Evolutionary conservation across 2,888 invertebrate species (phyloP).

Genomic region (Brachyptera risi): DNA sequence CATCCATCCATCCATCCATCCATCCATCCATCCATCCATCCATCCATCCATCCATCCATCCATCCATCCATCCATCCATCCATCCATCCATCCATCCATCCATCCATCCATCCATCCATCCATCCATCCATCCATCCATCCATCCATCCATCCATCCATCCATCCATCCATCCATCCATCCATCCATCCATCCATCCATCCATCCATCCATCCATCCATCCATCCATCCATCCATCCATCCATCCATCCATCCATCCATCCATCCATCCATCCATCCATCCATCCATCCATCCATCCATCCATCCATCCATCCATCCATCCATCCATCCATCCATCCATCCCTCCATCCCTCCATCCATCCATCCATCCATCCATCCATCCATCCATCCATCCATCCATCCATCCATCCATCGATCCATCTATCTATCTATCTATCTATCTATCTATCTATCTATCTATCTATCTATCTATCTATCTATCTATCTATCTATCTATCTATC

Average conservation of each 20-base stretch:
- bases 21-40: background rate
- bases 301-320: background rate
- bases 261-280: background rate
- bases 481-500: background rate
- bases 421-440: background rate
- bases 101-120: background rate
- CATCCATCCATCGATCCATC: no score
- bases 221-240: background rate
- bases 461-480: background rate
- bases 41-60: background rate
- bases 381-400: no score
- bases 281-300: background rate
- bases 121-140: background rate
- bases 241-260: background rate
- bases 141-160: background rate
- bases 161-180: background rate
- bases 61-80: background rate
- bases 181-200: background rate
- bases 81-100: background rate
- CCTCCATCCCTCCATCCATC: no score
- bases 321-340: no score
- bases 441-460: background rate
- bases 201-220: background rate
- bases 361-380: no score
- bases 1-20: background rate